Evolutionary conservation across 2,888 invertebrate genomes (phyloP).

Genomic region (Listrodromus nycthemerus): DNA sequence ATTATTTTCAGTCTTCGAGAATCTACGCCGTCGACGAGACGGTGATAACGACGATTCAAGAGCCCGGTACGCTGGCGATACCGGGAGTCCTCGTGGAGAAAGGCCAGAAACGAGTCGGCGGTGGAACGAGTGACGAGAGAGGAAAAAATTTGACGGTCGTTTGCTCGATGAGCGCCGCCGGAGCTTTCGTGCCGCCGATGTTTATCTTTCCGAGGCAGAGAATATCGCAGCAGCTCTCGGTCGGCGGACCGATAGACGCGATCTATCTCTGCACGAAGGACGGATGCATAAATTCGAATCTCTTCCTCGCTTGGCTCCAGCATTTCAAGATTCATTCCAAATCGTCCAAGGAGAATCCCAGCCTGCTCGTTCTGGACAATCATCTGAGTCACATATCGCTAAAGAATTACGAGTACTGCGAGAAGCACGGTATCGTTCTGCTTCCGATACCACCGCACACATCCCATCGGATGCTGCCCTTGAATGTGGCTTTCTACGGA

Average conservation of each 20-base stretch:
- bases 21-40: conserved; percentile 67
- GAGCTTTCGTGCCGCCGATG: conserved; percentile 83
- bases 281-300: conserved; percentile 72
- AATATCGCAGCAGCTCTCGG: conserved; percentile 80
- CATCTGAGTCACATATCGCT: conserved; percentile 75
- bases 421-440: conserved; percentile 69
- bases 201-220: conserved; percentile 84
- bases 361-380: conserved; percentile 77
- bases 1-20: conserved; percentile 47
- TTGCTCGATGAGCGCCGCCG: conserved; percentile 82
- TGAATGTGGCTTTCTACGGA: conserved; percentile 72
- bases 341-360: conserved; percentile 77
- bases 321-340: conserved; percentile 76
- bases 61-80: conserved; percentile 53
- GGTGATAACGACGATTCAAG: conserved; percentile 61
- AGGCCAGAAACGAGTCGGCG: conserved; percentile 70
- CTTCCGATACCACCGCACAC: conserved; percentile 75
- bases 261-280: conserved; percentile 77
- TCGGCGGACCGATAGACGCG: conserved; percentile 81
- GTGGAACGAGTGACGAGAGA: conserved; percentile 45
- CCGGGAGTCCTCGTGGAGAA: conserved; percentile 80
- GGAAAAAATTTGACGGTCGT: conserved; percentile 68
- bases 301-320: conserved; percentile 64
- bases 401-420: conserved; percentile 66
- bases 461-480: conserved; percentile 71